A percentile compares a stretch with the other conserved stretches of the same genome.
These are phyloP conservation scores for Calliscelio sp. DNA, from an alignment of 2,888 invertebrate genomes.

Conservation along the genomic window DNA sequence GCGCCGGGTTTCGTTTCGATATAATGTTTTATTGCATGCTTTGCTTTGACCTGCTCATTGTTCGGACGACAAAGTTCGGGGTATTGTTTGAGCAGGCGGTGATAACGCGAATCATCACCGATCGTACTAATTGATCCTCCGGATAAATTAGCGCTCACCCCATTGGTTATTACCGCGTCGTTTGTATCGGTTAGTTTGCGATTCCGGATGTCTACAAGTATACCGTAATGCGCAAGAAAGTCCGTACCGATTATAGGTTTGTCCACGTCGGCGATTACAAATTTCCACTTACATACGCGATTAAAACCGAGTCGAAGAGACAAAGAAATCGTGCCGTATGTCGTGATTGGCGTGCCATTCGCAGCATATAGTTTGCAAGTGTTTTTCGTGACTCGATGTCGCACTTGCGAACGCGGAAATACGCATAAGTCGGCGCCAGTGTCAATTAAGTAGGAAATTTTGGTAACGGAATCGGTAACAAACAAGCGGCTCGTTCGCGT, in stretches of 20 bases:
- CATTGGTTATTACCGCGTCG: neutral
- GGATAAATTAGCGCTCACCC: neutral
- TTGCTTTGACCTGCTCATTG: neutral
- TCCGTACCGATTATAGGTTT: constrained; percentile 82
- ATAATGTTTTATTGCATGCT: constrained; percentile 41
- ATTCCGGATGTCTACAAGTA: neutral
- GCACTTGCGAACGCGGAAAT: constrained; percentile 38
- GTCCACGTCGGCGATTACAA: constrained; percentile 80
- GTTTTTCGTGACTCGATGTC: constrained; percentile 56
- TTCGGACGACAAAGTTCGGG: constrained; percentile 10
- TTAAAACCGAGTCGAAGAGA: constrained; percentile 78
- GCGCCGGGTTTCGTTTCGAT: neutral
- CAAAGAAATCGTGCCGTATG: constrained; percentile 77
- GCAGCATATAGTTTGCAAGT: constrained; percentile 79
- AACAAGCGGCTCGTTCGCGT: neutral
- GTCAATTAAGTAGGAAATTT: constrained; percentile 32
- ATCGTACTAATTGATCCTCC: neutral
- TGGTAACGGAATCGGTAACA: neutral
- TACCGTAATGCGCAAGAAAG: constrained; percentile 73
- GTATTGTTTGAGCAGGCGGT: too few species aligned
- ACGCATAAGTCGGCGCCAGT: constrained; percentile 66
- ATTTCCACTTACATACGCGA: constrained; percentile 79
- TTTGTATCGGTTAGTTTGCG: neutral
- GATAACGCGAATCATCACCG: constrained; percentile 60
- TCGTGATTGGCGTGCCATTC: constrained; percentile 79